Percentiles rank a stretch among this genome's conserved stretches.
These are phyloP conservation scores for Euplagia quadripunctaria DNA, from an alignment of 2,888 invertebrate genomes.

Conservation along the genomic window DNA sequence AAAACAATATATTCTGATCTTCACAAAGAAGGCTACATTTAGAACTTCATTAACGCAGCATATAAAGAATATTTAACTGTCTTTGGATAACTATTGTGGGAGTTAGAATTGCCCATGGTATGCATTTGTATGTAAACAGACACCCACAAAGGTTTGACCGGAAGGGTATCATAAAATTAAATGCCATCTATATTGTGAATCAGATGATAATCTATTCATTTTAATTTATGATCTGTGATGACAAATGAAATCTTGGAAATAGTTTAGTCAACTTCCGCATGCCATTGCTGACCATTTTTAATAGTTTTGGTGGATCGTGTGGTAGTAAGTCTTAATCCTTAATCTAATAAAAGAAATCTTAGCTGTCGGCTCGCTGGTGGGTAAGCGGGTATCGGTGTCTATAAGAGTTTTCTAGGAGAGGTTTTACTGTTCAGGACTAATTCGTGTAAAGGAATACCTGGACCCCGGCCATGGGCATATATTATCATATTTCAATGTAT, in stretches of 20 bases:
- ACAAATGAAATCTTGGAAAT: conserved; percentile 5
- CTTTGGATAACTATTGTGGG: conserved; percentile 1
- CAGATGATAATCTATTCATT: conserved; percentile 3
- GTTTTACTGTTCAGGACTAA: too few relatives aligned
- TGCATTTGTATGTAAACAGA: conserved; percentile 17
- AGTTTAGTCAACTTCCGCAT: not conserved
- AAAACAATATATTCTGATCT: too few relatives aligned
- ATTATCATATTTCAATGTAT: too few relatives aligned
- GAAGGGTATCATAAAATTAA: conserved; percentile 6
- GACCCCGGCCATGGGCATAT: too few relatives aligned
- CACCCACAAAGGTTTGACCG: conserved; percentile 2
- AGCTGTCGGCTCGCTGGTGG: too few relatives aligned
- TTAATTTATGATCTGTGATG: conserved; percentile 6
- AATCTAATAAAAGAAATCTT: too few relatives aligned
- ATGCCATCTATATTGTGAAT: not conserved
- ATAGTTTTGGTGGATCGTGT: too few relatives aligned
- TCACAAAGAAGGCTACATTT: not conserved
- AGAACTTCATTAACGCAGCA: not conserved
- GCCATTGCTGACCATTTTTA: not conserved
- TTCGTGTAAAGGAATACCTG: too few relatives aligned
- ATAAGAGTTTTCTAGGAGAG: too few relatives aligned
- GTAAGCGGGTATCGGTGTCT: too few relatives aligned
- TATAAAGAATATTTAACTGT: not conserved
- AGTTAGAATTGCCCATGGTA: conserved; percentile 8
- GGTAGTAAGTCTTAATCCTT: too few relatives aligned